phyloP scores from a whole-genome alignment of 2,113 vertebrate species.

The Elgaria multicarinata region DNA sequence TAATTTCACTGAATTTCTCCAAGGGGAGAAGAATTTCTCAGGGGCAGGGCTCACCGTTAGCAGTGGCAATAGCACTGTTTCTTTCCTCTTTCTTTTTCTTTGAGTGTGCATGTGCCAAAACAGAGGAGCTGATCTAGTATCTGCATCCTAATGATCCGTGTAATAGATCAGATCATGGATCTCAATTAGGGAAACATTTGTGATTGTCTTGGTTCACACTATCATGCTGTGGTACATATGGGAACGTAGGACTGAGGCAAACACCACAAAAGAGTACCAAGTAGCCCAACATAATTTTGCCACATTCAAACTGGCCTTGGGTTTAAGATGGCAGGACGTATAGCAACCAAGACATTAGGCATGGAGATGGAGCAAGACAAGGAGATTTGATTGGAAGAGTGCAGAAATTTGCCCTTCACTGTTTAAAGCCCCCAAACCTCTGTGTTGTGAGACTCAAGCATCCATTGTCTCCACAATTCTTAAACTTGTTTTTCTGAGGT shows the following conservation, averaged over 20 bases:
- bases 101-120: no score
- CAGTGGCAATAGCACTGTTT: no score
- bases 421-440: neutral
- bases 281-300: neutral
- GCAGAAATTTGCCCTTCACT: neutral
- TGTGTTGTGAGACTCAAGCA: neutral
- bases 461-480: neutral
- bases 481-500: neutral
- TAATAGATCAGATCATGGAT: neutral
- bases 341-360: neutral
- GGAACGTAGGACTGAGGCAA: neutral
- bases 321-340: neutral
- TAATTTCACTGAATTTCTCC: no score
- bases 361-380: no score
- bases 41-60: no score
- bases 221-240: neutral
- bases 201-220: neutral
- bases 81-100: no score
- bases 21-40: no score
- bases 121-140: neutral
- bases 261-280: no score
- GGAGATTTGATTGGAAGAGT: neutral
- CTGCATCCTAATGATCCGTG: no score
- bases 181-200: neutral
- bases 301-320: neutral